Conservation (phyloP, 2,888 invertebrate species). For the Rhimphoctona megacephalus region DNA sequence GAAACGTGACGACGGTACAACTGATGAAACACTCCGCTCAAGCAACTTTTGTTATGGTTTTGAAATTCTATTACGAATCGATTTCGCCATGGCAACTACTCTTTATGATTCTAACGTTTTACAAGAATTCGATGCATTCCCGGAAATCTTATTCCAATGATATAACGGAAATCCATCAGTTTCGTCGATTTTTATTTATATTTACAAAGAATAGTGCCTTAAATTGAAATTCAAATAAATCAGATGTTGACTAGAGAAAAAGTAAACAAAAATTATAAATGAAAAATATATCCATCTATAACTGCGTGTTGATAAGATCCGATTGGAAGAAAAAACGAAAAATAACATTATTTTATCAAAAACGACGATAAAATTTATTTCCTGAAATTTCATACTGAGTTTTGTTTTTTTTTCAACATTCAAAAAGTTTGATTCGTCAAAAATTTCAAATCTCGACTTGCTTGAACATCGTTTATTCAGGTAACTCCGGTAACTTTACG, state of each 20-base stretch:
- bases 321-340: not conserved
- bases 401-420: not conserved
- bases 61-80: slow-evolving; percentile 35
- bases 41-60: slow-evolving; percentile 55
- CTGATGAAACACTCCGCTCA: not conserved
- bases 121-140: not conserved
- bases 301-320: not conserved
- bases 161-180: not conserved
- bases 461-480: not conserved
- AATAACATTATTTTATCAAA: not conserved
- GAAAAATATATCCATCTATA: not conserved
- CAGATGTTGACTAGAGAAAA: too few relatives aligned
- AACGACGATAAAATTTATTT: not conserved
- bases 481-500: not conserved
- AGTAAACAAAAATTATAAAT: not conserved
- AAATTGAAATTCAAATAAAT: too few relatives aligned
- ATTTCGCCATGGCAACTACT: slow-evolving; percentile 63
- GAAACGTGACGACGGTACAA: not conserved
- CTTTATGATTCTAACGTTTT: not conserved
- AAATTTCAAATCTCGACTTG: not conserved
- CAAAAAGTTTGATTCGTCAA: too few relatives aligned
- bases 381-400: not conserved
- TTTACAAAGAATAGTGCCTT: too few relatives aligned
- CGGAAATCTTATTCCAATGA: not conserved
- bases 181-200: not conserved